Percentiles rank a stretch among this genome's conserved stretches.
Evolutionary conservation across 2,888 invertebrate genomes (phyloP).

Genomic region (Sycophila texana): DNA sequence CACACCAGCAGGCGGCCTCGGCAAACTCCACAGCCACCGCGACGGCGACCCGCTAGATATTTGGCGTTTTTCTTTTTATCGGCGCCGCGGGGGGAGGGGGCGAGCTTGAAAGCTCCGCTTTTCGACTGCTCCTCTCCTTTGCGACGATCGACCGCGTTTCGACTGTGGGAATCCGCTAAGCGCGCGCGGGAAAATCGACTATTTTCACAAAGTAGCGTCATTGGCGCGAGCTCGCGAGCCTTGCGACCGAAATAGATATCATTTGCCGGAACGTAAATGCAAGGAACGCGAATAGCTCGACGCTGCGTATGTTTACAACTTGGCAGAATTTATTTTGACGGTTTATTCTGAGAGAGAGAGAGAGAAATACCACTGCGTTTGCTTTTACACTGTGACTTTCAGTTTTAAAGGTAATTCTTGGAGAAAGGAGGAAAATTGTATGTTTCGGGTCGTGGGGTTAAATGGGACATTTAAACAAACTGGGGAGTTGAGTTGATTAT

Average conservation of each 20-base stretch:
- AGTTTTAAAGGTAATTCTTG: background rate
- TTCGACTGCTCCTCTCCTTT: background rate
- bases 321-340: too few species aligned
- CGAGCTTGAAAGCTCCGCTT: background rate
- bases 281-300: too few species aligned
- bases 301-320: too few species aligned
- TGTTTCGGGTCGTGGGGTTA: too few species aligned
- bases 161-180: background rate
- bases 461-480: too few species aligned
- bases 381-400: background rate
- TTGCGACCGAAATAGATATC: background rate
- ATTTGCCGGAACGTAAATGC: too few species aligned
- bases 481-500: too few species aligned
- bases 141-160: background rate
- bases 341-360: too few species aligned
- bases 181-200: background rate
- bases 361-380: background rate
- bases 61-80: constrained; percentile 2
- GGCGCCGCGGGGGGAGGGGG: too few species aligned
- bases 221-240: background rate
- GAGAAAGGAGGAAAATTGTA: too few species aligned
- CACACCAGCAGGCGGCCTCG: constrained; percentile 53
- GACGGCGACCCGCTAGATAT: background rate
- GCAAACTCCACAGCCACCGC: constrained; percentile 60
- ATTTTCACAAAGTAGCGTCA: too few species aligned